Base-by-base conservation (phyloP, 2,888 invertebrate species). In the Lomographa bimaculata region DNA sequence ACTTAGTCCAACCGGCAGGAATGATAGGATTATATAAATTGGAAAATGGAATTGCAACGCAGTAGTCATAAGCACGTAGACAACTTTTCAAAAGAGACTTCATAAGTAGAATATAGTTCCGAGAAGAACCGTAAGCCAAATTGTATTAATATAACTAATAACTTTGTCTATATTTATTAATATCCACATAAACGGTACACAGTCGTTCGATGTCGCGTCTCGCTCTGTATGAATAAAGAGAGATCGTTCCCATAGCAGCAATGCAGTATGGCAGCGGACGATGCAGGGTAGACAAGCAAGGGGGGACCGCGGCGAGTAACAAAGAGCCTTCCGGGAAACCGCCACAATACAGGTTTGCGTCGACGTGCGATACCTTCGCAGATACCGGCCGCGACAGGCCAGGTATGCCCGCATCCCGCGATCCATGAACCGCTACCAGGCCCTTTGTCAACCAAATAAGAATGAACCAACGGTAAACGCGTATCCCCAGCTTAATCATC, bases 361-460 rank as follows among this genome's bases (percentile, higher is more conserved):
- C 82, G 77, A 84, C 86, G 85, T 85, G 87, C 87, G 84, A 85
- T 85, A 86, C 85, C 82, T 83, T 79, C 80, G 84, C 87, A 82
- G 86, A 86, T 85, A 86, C 81, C 73, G 74, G 57, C 71, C 64
- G 67, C 69, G 57, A 63, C 64, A 64, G 64, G 51, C 73, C 83
- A 79, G 79, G 80, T 80, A 82, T 63, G 43, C 57, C 58, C 62
- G 61, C 56, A 56, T 59, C 59, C 46, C 48, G 54, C 54, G n/a
- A 56, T 50, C 56, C 59, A 54, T 44, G 50, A 36, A 55, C 49
- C 52, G 57, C 52, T 39, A 56, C 56, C 61, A 55, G 58, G 64
- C 68, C 77, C 72, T 78, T 84, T 80, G 81, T 84, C 79, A 76
- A 72, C 70, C 68, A 39, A 60, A 63, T 60, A 64, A 63, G 58